Percentiles rank a stretch among this genome's conserved stretches.
Conservation (phyloP, 2,113 vertebrate genomes). For the Morone chrysops region DNA sequence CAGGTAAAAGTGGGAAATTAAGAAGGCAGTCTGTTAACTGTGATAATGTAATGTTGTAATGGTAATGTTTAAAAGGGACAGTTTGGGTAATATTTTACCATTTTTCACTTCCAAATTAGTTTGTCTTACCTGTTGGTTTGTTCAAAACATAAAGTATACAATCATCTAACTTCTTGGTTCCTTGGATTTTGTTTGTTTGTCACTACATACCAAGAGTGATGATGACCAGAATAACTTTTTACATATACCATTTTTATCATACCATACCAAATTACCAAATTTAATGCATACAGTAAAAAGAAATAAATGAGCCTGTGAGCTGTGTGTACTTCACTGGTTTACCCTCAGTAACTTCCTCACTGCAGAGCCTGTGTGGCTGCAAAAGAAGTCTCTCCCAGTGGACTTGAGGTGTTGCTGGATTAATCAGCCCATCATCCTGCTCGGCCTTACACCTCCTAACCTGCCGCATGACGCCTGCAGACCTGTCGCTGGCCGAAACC, state of each 20-base stretch:
- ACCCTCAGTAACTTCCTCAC: slow-evolving; percentile 12
- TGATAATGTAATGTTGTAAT: too few relatives aligned
- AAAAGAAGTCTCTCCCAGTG: slow-evolving; percentile 50
- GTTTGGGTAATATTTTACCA: not conserved
- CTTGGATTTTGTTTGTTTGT: not conserved
- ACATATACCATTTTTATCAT: too few relatives aligned
- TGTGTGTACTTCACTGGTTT: slow-evolving; percentile 24
- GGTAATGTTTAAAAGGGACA: not conserved
- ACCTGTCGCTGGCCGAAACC: slow-evolving; percentile 60
- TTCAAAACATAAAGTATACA: not conserved
- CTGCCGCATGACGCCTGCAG: slow-evolving; percentile 65
- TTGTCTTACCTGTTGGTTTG: not conserved
- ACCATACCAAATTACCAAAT: too few relatives aligned
- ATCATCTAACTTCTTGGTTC: too few relatives aligned
- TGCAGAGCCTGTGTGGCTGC: slow-evolving; percentile 18
- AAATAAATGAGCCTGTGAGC: not conserved
- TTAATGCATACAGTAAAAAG: not conserved
- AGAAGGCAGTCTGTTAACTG: not conserved
- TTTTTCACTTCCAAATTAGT: not conserved
- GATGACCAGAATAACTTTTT: not conserved
- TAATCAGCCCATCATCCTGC: slow-evolving; percentile 73
- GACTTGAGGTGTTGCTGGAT: slow-evolving; percentile 77
- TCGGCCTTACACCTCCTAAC: slow-evolving; percentile 68
- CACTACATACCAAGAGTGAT: too few relatives aligned
- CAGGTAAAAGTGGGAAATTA: not conserved